These are phyloP conservation scores for Pomacea canaliculata DNA, from an alignment of 2,888 invertebrate species.

Conservation along the genomic window DNA sequence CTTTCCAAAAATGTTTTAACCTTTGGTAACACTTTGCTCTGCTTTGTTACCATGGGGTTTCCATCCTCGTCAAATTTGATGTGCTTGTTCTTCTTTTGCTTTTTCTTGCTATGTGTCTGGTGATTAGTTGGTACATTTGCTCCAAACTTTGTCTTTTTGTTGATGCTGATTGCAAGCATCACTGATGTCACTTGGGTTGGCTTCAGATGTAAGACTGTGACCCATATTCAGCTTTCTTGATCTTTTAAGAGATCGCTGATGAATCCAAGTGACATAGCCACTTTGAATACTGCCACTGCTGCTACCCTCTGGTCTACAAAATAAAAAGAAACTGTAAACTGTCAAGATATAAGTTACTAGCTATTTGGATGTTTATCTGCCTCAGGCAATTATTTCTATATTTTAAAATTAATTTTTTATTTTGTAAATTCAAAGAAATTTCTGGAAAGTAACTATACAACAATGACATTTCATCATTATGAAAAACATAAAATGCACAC, in stretches of 20 bases:
- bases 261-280: conserved; percentile 20
- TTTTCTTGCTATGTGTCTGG: neutral
- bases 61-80: conserved; percentile 58
- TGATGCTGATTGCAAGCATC: neutral
- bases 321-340: neutral
- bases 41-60: conserved; percentile 28
- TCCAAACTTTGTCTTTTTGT: conserved; percentile 1
- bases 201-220: neutral
- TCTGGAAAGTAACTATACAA: no score
- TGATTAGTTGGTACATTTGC: neutral
- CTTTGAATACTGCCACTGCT: conserved; percentile 23
- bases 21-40: conserved; percentile 10
- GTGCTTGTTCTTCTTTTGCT: conserved; percentile 39
- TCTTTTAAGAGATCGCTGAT: conserved; percentile 17
- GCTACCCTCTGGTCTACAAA: neutral
- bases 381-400: no score
- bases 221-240: conserved; percentile 24
- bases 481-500: no score
- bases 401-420: no score
- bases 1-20: conserved; percentile 8
- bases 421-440: no score
- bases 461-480: no score
- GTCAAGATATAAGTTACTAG: neutral
- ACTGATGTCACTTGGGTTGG: neutral
- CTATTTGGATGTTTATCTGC: neutral